Evolutionary conservation across 1,140 invertebrate genomes (phyloP).

Genomic region (Palaemon carinicauda): DNA sequence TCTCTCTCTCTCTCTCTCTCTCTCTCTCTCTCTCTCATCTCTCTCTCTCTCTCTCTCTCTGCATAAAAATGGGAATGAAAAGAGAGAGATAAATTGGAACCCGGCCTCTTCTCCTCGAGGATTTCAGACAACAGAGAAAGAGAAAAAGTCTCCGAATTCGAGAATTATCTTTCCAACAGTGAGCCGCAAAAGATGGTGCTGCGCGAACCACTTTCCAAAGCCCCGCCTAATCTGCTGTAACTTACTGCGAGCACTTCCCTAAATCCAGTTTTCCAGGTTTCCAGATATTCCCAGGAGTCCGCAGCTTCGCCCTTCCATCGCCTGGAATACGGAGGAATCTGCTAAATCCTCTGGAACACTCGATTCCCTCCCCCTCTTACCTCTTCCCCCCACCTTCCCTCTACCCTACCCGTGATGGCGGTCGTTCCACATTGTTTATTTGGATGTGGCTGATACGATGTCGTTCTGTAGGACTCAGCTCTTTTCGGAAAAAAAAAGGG

Average conservation of each 20-base stretch:
- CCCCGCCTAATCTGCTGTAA: conserved; percentile 51
- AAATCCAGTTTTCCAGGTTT: conserved; percentile 52
- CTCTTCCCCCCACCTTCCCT: background rate
- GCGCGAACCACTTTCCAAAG: conserved; percentile 41
- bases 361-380: background rate
- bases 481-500: too few species aligned
- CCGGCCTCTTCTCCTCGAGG: conserved; percentile 15
- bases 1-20: background rate
- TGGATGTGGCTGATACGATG: too few species aligned
- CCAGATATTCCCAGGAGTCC: conserved; percentile 46
- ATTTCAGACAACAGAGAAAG: conserved; percentile 27
- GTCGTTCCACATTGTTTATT: background rate
- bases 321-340: conserved; percentile 31
- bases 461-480: too few species aligned
- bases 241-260: conserved; percentile 54
- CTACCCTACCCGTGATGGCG: background rate
- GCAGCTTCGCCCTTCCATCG: conserved; percentile 45
- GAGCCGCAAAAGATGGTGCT: conserved; percentile 46
- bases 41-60: background rate
- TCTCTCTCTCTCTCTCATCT: background rate
- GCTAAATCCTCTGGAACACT: background rate
- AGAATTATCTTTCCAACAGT: conserved; percentile 40
- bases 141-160: conserved; percentile 18
- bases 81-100: background rate
- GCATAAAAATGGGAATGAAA: background rate